Percentiles rank a stretch among this genome's conserved stretches.
phyloP scores from a whole-genome alignment of 2,888 invertebrate species.

The Drosophila emarginata region DNA sequence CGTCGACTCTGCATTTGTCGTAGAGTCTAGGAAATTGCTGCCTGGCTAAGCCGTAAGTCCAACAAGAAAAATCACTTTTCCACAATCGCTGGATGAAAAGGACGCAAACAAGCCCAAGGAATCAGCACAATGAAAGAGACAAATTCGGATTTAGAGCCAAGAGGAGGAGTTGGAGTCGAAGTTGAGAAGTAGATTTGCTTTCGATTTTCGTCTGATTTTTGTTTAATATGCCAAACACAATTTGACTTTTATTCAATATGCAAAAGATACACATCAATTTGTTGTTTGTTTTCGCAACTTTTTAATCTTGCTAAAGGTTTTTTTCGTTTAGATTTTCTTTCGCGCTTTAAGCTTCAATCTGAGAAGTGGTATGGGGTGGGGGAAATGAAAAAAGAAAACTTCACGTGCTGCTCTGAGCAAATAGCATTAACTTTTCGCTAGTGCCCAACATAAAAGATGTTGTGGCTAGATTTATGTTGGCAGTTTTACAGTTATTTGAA shows the following conservation, averaged over 20 bases:
- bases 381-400: background rate
- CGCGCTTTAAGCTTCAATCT: conserved; percentile 15
- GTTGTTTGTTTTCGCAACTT: conserved; percentile 47
- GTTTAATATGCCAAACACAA: conserved; percentile 74
- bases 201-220: conserved; percentile 58
- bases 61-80: conserved; percentile 77
- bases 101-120: background rate
- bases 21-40: conserved; percentile 50
- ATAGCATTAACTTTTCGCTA: conserved; percentile 56
- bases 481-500: conserved; percentile 77
- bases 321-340: conserved; percentile 7
- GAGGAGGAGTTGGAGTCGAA: background rate
- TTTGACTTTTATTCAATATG: conserved; percentile 71
- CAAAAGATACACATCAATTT: conserved; percentile 63
- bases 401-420: conserved; percentile 46
- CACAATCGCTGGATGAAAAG: conserved; percentile 14
- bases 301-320: conserved; percentile 46
- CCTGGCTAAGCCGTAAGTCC: conserved; percentile 65
- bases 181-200: conserved; percentile 51
- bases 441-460: conserved; percentile 71
- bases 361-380: background rate
- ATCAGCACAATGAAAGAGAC: conserved; percentile 4
- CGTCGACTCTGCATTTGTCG: conserved; percentile 42
- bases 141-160: background rate
- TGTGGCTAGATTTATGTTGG: conserved; percentile 77